Evolutionary conservation across 1,140 invertebrate genomes (phyloP), one percentile per base, ranked within the genome.

Genomic region (Drosophila ironensis): DNA sequence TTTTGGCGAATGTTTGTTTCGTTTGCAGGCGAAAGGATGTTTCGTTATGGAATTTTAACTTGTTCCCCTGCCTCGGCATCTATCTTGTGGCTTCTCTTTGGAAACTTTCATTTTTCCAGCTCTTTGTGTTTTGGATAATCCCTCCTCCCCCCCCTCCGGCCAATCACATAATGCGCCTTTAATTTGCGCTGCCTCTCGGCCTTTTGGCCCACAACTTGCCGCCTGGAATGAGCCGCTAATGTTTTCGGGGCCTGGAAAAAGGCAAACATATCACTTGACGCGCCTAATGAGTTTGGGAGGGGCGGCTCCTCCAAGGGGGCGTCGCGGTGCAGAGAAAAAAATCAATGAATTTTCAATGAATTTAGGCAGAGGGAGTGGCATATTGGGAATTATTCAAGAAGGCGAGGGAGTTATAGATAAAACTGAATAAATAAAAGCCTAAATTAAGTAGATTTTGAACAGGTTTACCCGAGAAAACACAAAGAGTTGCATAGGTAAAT

Each of bases 191-290:
- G 25, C 56, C 51, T 57, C 42, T 42, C 40, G 19, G 20, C 28
- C 41, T 45, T 45, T 44, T 45, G 69, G 25, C 37, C 69, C 78
- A 70, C 73, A 66, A 74, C 70, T 59, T 71, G 76, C 71, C 66
- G 76, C 71, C 66, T 47, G 75, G 56, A 74, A 82, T 73, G 78
- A 82, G 78, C 59, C 82, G 78, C 78, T 82, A 82, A 82, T 82
- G 78, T 82, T 69, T 63, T 84, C 77, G 46, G 77, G 67, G 11
- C 4, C 57, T 22, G 53, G 28, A 61, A 61, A 61, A 66, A 52
- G 69, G 57, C 72, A 71, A 82, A 70, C 78, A 82, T 82, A 84
- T 82, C 78, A 82, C 78, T 82, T 82, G 78, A 82, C 78, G 78
- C 78, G 78, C 78, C 78, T 82, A 82, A 82, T 82, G 78, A 82